Conservation (phyloP, 2,113 vertebrate genomes). For the Callipepla squamata region DNA sequence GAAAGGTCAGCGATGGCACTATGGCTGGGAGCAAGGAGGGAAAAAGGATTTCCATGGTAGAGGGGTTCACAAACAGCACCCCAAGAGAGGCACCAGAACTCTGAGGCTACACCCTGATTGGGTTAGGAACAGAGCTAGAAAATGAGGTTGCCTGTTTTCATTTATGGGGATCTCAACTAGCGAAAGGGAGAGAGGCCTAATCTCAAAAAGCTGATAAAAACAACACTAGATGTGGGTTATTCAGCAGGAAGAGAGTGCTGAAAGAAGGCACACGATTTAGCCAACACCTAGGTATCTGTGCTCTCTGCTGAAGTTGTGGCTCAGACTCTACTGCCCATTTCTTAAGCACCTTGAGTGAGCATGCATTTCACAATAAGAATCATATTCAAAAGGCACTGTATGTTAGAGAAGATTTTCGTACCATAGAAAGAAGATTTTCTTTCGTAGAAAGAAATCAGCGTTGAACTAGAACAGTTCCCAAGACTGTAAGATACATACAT, state of each 20-base stretch:
- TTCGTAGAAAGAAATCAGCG: background rate
- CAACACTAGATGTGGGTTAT: background rate
- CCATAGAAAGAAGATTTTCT: background rate
- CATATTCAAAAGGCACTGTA: background rate
- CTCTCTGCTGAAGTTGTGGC: background rate
- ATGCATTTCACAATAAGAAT: background rate
- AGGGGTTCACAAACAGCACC: background rate
- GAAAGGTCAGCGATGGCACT: background rate
- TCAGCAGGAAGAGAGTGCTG: conserved; percentile 35
- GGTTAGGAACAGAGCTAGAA: background rate
- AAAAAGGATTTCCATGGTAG: background rate
- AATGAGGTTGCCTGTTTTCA: background rate
- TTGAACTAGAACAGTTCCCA: background rate
- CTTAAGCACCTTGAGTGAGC: background rate
- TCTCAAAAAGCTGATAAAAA: conserved; percentile 32
- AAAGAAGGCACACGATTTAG: background rate
- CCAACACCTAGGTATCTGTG: conserved; percentile 20
- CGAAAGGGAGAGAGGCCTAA: background rate
- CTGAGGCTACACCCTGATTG: background rate
- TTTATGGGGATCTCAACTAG: background rate
- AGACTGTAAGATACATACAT: background rate
- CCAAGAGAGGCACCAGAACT: background rate
- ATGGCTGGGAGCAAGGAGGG: background rate
- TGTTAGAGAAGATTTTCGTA: background rate
- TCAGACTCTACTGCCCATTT: background rate